A percentile compares a stretch with the other conserved stretches of the same genome.
Conservation (phyloP, 2,797 vertebrate species). For the Rhabdomys pumilio region DNA sequence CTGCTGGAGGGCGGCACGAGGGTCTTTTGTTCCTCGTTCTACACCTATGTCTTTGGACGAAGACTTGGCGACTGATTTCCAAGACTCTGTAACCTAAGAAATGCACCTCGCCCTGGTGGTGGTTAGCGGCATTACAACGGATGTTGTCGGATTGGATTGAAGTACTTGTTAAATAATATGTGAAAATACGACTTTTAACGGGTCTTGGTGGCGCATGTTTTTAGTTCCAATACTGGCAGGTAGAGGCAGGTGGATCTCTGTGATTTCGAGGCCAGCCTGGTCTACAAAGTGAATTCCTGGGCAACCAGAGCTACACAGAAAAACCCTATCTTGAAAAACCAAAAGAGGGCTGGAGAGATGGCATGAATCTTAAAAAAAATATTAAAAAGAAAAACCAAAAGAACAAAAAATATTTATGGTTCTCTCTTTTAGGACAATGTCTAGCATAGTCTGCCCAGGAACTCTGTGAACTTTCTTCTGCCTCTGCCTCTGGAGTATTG, state of each 20-base stretch:
- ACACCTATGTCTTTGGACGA: background rate
- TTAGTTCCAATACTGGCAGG: background rate
- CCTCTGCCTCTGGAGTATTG: background rate
- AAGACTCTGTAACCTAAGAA: background rate
- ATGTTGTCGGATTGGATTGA: background rate
- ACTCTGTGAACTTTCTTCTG: background rate
- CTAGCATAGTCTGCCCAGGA: background rate
- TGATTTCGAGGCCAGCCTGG: background rate
- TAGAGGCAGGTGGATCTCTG: background rate
- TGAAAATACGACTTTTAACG: background rate
- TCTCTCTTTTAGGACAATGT: background rate
- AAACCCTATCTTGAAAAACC: background rate
- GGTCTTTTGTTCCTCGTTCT: slow-evolving; percentile 56
- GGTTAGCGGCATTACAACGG: slow-evolving; percentile 9
- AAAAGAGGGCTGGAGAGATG: background rate
- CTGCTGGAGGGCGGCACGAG: background rate
- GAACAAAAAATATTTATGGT: background rate
- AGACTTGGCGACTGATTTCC: slow-evolving; percentile 3
- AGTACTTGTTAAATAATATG: background rate
- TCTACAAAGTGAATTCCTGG: background rate
- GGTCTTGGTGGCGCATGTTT: background rate
- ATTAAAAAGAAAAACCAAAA: too few species aligned
- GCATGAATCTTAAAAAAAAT: too few species aligned
- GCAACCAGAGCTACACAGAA: background rate
- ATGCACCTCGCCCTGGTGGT: background rate